Percentiles rank a stretch among this genome's conserved stretches.
Conservation (phyloP, 2,797 vertebrate genomes). For the Coreius guichenoti region DNA sequence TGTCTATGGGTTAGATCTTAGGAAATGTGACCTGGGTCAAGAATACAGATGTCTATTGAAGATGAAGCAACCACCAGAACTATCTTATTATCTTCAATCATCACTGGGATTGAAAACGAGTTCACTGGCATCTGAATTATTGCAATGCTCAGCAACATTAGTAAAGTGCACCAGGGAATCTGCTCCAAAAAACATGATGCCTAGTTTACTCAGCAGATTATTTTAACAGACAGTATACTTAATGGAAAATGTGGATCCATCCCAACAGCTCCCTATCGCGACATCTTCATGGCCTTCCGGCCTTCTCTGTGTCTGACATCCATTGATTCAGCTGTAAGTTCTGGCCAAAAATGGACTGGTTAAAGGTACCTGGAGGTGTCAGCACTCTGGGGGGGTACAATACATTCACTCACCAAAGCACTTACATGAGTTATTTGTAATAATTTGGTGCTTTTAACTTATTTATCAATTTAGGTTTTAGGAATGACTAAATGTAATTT, state of each 20-base stretch:
- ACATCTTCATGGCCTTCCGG: constrained; percentile 56
- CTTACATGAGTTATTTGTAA: not conserved
- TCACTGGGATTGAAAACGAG: not conserved
- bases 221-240: constrained; percentile 72
- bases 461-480: not conserved
- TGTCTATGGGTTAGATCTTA: not conserved
- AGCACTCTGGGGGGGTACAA: not conserved
- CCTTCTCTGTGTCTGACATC: constrained; percentile 50
- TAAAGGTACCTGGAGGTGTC: not conserved
- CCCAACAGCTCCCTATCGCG: constrained; percentile 66
- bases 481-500: not conserved
- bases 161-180: constrained; percentile 57
- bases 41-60: not conserved
- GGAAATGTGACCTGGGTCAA: not conserved
- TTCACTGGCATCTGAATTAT: constrained; percentile 56
- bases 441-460: not conserved
- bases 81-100: constrained; percentile 31
- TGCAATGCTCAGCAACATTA: constrained; percentile 52
- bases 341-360: constrained; percentile 57
- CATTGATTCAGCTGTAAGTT: constrained; percentile 67
- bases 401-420: not conserved
- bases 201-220: constrained; percentile 79
- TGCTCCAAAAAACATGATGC: constrained; percentile 56
- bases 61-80: not conserved
- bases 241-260: constrained; percentile 79